Percentiles rank a stretch among this genome's conserved stretches.
Evolutionary conservation across 1,140 invertebrate genomes (phyloP).

Genomic region (Dendrolimus punctatus): DNA sequence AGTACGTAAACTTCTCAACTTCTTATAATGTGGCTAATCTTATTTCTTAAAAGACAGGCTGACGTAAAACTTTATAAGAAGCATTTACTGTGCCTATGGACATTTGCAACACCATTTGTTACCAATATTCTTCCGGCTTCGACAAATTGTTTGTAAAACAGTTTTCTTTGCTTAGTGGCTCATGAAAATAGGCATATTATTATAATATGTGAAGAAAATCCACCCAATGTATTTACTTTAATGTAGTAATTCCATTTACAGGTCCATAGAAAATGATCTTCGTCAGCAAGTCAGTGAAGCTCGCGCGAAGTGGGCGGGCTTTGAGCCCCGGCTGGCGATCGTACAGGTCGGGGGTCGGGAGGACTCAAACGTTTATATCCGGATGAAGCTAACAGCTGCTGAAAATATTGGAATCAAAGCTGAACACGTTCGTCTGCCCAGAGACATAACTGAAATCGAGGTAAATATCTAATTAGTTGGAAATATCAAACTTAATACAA

Average conservation of each 20-base stretch:
- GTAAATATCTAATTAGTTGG: constrained; percentile 56
- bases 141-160: too few relatives aligned
- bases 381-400: constrained; percentile 96
- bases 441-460: constrained; percentile 87
- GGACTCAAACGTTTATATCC: constrained; percentile 99
- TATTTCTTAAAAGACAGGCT: too few relatives aligned
- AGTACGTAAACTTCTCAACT: constrained; percentile 58
- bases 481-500: too few relatives aligned
- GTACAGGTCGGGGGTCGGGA: constrained; percentile 94
- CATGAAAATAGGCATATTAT: too few relatives aligned
- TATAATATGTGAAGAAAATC: too few relatives aligned
- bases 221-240: constrained; percentile 1
- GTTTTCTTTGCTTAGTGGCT: too few relatives aligned
- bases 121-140: too few relatives aligned
- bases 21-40: too few relatives aligned
- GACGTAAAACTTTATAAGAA: too few relatives aligned
- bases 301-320: constrained; percentile 74
- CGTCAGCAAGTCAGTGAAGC: constrained; percentile 77
- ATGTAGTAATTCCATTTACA: constrained; percentile 44
- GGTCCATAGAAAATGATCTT: constrained; percentile 83
- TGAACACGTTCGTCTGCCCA: constrained; percentile 86
- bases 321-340: constrained; percentile 85
- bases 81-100: too few relatives aligned
- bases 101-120: too few relatives aligned
- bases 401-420: constrained; percentile 91